Evolutionary conservation across 2,113 vertebrate genomes (phyloP).

Genomic region (Romanogobio albipinnatus): DNA sequence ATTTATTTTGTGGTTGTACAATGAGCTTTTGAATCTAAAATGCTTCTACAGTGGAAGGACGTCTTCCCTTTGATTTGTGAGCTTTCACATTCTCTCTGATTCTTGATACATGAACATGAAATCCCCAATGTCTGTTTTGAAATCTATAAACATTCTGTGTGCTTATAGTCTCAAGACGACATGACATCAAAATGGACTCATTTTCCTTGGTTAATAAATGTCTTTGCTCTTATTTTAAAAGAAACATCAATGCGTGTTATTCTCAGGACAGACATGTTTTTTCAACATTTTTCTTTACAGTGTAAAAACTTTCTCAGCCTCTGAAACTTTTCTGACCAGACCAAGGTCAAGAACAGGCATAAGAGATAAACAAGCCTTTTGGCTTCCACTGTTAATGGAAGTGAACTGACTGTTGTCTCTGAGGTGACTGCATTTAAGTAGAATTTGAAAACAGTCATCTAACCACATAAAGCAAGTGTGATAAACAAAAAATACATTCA

Average conservation of each 20-base stretch:
- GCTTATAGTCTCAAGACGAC: neutral
- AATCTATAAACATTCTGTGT: slow-evolving; percentile 7
- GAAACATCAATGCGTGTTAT: neutral
- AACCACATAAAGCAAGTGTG: neutral
- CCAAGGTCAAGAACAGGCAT: neutral
- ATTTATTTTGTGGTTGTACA: slow-evolving; percentile 10
- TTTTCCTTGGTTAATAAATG: neutral
- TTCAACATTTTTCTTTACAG: neutral
- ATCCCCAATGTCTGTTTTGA: neutral
- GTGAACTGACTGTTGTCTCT: neutral
- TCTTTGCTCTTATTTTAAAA: neutral
- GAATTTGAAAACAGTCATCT: neutral
- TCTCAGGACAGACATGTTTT: neutral
- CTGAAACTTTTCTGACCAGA: neutral
- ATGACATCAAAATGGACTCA: neutral
- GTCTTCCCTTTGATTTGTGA: neutral
- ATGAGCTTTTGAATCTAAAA: slow-evolving; percentile 1
- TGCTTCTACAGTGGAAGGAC: neutral
- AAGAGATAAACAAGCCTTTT: neutral
- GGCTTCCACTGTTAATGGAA: neutral
- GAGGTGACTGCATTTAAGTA: neutral
- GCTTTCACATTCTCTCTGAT: slow-evolving; percentile 4
- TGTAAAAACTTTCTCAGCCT: neutral
- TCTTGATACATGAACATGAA: neutral
- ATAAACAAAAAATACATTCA: neutral